phyloP scores from a whole-genome alignment of 2,797 vertebrate species.

The Pipistrellus kuhlii region DNA sequence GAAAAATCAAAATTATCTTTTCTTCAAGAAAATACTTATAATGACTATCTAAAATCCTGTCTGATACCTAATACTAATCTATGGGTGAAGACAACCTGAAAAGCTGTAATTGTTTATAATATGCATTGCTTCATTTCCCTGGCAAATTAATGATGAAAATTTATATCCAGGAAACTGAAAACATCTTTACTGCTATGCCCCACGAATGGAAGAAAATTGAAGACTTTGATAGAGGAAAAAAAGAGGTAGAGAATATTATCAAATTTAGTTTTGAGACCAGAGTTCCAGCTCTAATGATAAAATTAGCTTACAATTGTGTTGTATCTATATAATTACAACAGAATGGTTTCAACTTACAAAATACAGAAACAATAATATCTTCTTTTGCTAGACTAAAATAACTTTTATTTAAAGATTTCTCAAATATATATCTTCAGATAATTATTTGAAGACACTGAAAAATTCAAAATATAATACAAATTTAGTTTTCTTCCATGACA shows the following conservation, averaged over 20 bases:
- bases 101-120: background rate
- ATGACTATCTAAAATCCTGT: background rate
- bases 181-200: background rate
- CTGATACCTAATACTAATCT: background rate
- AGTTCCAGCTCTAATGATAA: background rate
- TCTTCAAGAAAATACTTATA: background rate
- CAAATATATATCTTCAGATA: constrained; percentile 30
- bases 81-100: background rate
- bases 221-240: background rate
- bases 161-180: background rate
- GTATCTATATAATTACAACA: background rate
- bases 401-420: constrained; percentile 47
- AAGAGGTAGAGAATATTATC: background rate
- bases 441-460: constrained; percentile 58
- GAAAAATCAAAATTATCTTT: background rate
- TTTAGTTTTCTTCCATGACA: background rate
- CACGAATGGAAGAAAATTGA: background rate
- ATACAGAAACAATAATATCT: background rate
- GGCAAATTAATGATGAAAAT: background rate
- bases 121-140: background rate
- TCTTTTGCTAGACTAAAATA: constrained; percentile 32
- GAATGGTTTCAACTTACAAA: constrained; percentile 6
- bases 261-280: background rate
- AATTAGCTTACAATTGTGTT: constrained; percentile 6
- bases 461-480: constrained; percentile 47